Evolutionary conservation across 2,113 vertebrate genomes (phyloP).

Genomic region (Siphamia tubifer): DNA sequence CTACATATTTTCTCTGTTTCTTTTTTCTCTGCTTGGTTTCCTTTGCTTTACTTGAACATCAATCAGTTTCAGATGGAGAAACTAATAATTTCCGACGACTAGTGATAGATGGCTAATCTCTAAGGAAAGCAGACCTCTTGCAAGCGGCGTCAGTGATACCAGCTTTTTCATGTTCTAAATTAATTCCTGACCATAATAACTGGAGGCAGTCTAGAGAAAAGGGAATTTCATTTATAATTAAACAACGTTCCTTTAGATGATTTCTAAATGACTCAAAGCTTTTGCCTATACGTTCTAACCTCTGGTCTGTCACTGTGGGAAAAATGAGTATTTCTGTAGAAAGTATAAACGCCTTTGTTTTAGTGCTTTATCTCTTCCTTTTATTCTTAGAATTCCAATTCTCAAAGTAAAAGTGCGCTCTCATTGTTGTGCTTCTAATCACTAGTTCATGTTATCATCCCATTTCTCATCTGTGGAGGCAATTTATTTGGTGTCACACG

Average conservation of each 20-base stretch:
- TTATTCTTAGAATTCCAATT: constrained; percentile 3
- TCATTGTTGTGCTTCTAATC: constrained; percentile 39
- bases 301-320: constrained; percentile 7
- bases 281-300: constrained; percentile 37
- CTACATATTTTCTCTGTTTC: neutral
- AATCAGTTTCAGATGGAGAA: constrained; percentile 54
- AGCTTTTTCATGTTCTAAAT: constrained; percentile 65
- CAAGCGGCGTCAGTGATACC: constrained; percentile 42
- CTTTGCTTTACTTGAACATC: constrained; percentile 39
- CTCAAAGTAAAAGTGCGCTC: constrained; percentile 27
- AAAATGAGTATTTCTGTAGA: neutral
- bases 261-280: constrained; percentile 38
- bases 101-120: constrained; percentile 68
- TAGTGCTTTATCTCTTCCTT: neutral
- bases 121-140: constrained; percentile 44
- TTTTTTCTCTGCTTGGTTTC: constrained; percentile 7
- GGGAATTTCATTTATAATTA: constrained; percentile 62
- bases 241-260: constrained; percentile 47
- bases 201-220: constrained; percentile 51
- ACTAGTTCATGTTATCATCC: constrained; percentile 58
- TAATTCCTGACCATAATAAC: constrained; percentile 62
- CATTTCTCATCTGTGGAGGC: constrained; percentile 57
- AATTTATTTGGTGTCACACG: constrained; percentile 66
- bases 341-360: neutral
- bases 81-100: constrained; percentile 62